These are phyloP conservation scores for Hoplostethus mediterraneus DNA, from an alignment of 2,797 vertebrate species.

Conservation along the genomic window DNA sequence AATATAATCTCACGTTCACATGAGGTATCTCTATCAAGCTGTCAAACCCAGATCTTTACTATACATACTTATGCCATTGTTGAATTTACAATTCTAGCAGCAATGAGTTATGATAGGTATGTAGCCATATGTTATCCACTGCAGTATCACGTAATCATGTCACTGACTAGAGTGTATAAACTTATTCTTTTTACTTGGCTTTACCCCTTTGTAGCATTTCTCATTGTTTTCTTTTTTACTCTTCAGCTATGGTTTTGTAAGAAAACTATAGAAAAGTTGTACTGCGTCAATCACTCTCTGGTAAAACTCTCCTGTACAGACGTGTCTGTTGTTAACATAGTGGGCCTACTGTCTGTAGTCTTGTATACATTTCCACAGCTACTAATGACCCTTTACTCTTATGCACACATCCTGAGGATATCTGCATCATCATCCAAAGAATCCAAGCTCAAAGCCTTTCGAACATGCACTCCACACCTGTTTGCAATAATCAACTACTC, in stretches of 20 bases:
- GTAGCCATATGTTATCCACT: constrained; percentile 69
- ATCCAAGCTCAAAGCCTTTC: constrained; percentile 63
- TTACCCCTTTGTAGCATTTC: constrained; percentile 58
- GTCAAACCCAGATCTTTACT: constrained; percentile 62
- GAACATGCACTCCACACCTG: constrained; percentile 66
- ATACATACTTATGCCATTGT: constrained; percentile 64
- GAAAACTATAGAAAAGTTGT: constrained; percentile 55
- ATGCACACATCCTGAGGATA: constrained; percentile 66
- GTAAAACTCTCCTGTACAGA: constrained; percentile 64
- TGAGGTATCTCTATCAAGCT: constrained; percentile 50
- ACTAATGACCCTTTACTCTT: constrained; percentile 62
- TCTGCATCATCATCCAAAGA: constrained; percentile 43
- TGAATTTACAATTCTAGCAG: constrained; percentile 71
- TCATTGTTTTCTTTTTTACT: constrained; percentile 42
- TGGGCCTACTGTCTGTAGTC: constrained; percentile 36
- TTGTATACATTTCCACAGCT: constrained; percentile 49
- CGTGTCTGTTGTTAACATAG: constrained; percentile 40
- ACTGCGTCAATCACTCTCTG: constrained; percentile 60
- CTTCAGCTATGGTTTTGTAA: constrained; percentile 52
- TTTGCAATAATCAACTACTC: constrained; percentile 54
- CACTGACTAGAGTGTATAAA: constrained; percentile 46
- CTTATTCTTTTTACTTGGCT: constrained; percentile 60
- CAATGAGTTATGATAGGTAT: constrained; percentile 73
- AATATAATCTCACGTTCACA: constrained; percentile 42
- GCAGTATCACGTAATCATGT: constrained; percentile 64